Evolutionary conservation across 2,797 vertebrate species (phyloP).

Genomic region (Takifugu rubripes): DNA sequence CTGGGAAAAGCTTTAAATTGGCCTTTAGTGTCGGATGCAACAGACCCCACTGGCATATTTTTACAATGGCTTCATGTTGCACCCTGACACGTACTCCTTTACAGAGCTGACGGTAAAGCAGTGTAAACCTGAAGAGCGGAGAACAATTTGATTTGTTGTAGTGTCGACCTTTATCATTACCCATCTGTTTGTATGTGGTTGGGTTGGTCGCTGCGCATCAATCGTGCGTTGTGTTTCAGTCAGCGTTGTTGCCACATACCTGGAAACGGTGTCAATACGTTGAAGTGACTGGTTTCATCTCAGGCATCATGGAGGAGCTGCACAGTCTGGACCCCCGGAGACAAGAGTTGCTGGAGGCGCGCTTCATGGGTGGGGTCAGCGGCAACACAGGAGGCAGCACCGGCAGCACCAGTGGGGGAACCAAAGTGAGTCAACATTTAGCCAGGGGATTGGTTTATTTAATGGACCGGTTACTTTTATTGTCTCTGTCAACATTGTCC

Average conservation of each 20-base stretch:
- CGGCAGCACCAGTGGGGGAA: conserved; percentile 93
- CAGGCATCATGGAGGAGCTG: conserved; percentile 98
- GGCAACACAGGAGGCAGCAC: conserved; percentile 95
- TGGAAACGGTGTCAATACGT: too few relatives aligned
- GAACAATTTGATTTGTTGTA: too few relatives aligned
- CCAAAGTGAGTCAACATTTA: conserved; percentile 82
- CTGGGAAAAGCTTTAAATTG: not conserved
- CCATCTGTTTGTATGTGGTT: too few relatives aligned
- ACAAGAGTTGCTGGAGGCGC: conserved; percentile 95
- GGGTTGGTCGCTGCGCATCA: not conserved
- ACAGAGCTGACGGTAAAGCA: too few relatives aligned
- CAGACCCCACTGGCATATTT: not conserved
- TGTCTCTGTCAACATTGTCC: too few relatives aligned
- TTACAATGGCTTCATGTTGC: conserved; percentile 1
- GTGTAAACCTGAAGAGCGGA: not conserved
- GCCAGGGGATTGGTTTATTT: not conserved
- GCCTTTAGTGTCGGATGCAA: too few relatives aligned
- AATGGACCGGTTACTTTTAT: not conserved
- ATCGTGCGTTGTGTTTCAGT: not conserved
- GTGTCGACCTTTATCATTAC: too few relatives aligned
- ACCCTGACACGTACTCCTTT: not conserved
- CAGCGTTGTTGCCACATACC: not conserved
- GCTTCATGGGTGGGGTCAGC: conserved; percentile 93
- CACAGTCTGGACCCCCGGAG: conserved; percentile 97
- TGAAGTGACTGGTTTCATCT: too few relatives aligned